These are phyloP conservation scores for Paedocypris micromegethes DNA, from an alignment of 2,797 vertebrate species.

Conservation along the genomic window DNA sequence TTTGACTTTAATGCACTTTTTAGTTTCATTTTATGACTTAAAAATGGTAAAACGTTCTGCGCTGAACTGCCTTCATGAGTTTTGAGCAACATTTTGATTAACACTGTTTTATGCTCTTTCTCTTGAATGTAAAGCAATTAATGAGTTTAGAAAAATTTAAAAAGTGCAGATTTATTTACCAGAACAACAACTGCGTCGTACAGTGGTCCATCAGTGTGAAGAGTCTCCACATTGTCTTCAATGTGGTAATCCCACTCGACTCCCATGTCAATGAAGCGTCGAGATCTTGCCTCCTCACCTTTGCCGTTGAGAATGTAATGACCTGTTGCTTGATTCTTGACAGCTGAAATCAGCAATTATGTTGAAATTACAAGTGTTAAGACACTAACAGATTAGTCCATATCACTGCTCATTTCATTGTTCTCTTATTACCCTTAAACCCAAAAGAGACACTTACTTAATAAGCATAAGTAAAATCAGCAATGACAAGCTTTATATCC, in stretches of 20 bases:
- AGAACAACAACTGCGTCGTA: conserved; percentile 86
- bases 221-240: conserved; percentile 80
- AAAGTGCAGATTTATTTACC: conserved; percentile 65
- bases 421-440: neutral
- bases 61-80: no score
- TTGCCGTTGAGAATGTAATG: conserved; percentile 95
- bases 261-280: conserved; percentile 89
- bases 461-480: no score
- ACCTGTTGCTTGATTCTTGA: conserved; percentile 97
- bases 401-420: neutral
- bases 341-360: conserved; percentile 69
- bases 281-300: conserved; percentile 81
- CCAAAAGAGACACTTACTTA: no score
- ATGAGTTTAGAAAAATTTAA: no score
- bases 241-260: conserved; percentile 93
- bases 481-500: no score
- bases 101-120: no score
- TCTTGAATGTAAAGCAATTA: no score
- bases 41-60: no score
- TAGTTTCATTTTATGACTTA: no score
- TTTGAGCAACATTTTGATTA: no score
- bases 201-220: conserved; percentile 90
- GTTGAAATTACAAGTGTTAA: conserved; percentile 28
- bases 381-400: neutral
- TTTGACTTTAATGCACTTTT: no score